A percentile compares a stretch with the other conserved stretches of the same genome.
phyloP scores from a whole-genome alignment of 2,113 vertebrate genomes.

The Trichomycterus rosablanca region DNA sequence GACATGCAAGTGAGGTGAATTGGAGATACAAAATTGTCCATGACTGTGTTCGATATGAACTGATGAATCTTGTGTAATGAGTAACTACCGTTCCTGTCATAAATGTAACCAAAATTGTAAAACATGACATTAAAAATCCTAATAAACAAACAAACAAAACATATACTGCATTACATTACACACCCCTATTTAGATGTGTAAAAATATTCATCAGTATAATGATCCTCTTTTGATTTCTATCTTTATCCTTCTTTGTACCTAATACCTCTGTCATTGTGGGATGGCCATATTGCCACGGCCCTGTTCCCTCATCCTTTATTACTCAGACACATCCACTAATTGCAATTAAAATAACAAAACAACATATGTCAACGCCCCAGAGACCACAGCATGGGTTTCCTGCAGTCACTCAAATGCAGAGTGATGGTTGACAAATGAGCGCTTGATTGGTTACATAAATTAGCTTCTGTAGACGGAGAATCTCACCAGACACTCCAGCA shows the following conservation, averaged over 20 bases:
- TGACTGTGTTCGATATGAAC: too few relatives aligned
- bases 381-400: conserved; percentile 52
- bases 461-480: conserved; percentile 50
- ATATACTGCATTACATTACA: background rate
- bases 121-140: too few relatives aligned
- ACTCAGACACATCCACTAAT: conserved; percentile 63
- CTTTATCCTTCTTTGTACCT: conserved; percentile 13
- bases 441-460: conserved; percentile 67
- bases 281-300: conserved; percentile 54
- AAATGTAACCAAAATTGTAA: too few relatives aligned
- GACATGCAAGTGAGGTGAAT: too few relatives aligned
- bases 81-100: too few relatives aligned
- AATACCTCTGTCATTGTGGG: conserved; percentile 27
- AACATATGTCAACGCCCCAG: conserved; percentile 65
- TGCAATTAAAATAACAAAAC: conserved; percentile 69
- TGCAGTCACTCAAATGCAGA: conserved; percentile 63
- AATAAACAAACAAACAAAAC: too few relatives aligned
- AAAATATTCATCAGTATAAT: conserved; percentile 20
- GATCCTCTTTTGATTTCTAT: conserved; percentile 21
- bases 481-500: conserved; percentile 46
- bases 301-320: conserved; percentile 56
- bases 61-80: too few relatives aligned
- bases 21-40: too few relatives aligned
- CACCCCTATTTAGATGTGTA: background rate
- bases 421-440: conserved; percentile 71